Base-by-base conservation (phyloP, 2,113 vertebrate genomes). In the Zosterops lateralis region DNA sequence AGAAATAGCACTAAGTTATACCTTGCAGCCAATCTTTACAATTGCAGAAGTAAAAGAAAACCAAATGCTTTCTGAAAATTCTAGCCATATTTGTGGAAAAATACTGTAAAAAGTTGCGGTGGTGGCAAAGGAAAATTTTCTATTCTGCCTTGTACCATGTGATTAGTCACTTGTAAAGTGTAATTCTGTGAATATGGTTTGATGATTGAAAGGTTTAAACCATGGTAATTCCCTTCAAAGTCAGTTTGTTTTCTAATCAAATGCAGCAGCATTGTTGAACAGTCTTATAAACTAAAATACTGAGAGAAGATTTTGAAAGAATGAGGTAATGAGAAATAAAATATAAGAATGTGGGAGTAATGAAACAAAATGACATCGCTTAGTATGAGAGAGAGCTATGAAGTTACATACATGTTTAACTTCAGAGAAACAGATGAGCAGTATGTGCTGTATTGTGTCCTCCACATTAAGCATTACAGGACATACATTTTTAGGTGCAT, bases 301-400 rank as follows among this genome's bases (percentile, higher is more conserved):
- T 65, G 45, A 79, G 20, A 77, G 87, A 84, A 60, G 70, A 87
- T 83, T 70, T 84, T 82, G 73, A 44, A 91, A 76, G 58, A 93
- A 57, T 87, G 82, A 91, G 38, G 44, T 96, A 95, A 93, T 78
- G 67, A 92, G 89, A 92, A 87, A 81, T 78, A 85, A 64, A 61
- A 42, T 75, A 36, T 12, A 73, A 70, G 67, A 83, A 70, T 85
- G 64, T 85, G 73, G 53, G 50, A 93, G 54, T 65, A 66, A 68
- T 0, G 1, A 42, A 93, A 47, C 62, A 91, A 92, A 91, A 70
- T 90, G 14, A 66, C 32, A 60, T n/a, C 53, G 45, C 31, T 85
- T 80, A 71, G 82, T 85, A 57, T 64, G 53, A 40, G 34, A 70
- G 87, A 95, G 64, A 77, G 17, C 70, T 90, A 9, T 57, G 47